Evolutionary conservation across 1,140 invertebrate genomes (phyloP).

Genomic region (Druon quercuslanigerum): DNA sequence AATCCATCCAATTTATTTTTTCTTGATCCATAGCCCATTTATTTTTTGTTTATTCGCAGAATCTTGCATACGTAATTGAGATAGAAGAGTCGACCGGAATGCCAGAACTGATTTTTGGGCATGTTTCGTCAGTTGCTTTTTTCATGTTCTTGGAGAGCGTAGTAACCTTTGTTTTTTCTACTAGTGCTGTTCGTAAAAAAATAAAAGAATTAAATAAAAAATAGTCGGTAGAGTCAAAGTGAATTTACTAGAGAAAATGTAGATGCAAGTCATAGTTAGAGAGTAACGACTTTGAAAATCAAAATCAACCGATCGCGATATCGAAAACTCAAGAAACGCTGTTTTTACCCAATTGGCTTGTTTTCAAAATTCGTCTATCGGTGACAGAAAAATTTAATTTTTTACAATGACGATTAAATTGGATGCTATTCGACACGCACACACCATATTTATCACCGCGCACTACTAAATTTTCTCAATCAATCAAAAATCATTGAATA

Average conservation of each 20-base stretch:
- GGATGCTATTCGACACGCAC: slow-evolving; percentile 25
- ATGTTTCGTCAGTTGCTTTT: slow-evolving; percentile 71
- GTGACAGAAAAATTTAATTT: neutral
- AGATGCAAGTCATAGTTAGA: slow-evolving; percentile 26
- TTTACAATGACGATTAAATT: neutral
- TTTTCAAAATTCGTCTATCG: neutral
- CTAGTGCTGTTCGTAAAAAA: slow-evolving; percentile 26
- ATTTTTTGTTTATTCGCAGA: slow-evolving; percentile 39
- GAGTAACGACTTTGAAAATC: slow-evolving; percentile 22
- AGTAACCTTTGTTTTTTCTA: slow-evolving; percentile 29
- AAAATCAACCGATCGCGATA: slow-evolving; percentile 10
- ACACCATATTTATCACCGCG: slow-evolving; percentile 26
- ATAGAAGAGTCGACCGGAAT: slow-evolving; percentile 63
- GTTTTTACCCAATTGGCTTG: slow-evolving; percentile 29
- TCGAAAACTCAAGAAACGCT: neutral
- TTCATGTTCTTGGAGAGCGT: slow-evolving; percentile 49
- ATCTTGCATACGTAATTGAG: slow-evolving; percentile 55
- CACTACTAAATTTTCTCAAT: neutral
- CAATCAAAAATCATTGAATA: slow-evolving; percentile 24
- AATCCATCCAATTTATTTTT: slow-evolving; percentile 37
- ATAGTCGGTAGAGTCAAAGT: neutral
- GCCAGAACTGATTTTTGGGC: slow-evolving; percentile 71
- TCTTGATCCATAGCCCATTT: slow-evolving; percentile 36
- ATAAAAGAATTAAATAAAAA: slow-evolving; percentile 14
- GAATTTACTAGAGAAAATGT: slow-evolving; percentile 23